Evolutionary conservation across 2,113 vertebrate species (phyloP), one percentile per base, ranked within the genome.

Genomic region (Pandion haliaetus): DNA sequence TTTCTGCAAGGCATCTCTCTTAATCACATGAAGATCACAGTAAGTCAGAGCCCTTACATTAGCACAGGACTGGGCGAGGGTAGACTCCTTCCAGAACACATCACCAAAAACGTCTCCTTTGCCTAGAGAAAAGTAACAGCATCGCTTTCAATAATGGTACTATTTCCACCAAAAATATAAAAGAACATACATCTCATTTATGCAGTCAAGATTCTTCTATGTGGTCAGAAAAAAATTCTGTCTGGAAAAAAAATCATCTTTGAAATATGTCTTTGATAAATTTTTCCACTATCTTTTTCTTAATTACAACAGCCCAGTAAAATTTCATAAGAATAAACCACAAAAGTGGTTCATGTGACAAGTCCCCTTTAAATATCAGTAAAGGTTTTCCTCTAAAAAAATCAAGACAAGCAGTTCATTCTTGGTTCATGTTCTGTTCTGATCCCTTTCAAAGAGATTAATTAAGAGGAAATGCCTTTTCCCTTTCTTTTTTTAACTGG

Each of bases 41-140:
- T 99, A 99, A 74, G 99, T 99, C 97, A 99, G 52, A 61, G 99
- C 99, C 45, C 99, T 98, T 4, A 99, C 99, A 9, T 99, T 99
- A 34, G 99, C 99, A 81, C 99, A 99, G 59, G 99, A 99, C 96
- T 99, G 99, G 34, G 99, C 99, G 9, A 99, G 97, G 5, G 98
- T 99, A 47, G 98, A 98, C 96, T 99, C 99, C 97, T 99, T 99
- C 99, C 99, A 99, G 98, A 99, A 99, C 55, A 99, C 98, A 63
- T 99, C 99, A n/a, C 99, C 99, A 95, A 99, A 99, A 94, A 99
- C 99, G 6, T 99, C 99, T 42, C 99, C 99, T 97, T 99, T 99
- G 95, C 99, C 99, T 99, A 94, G 29, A 74, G 42, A 78, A 92
- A 93, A 94, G 20, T 36, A 94, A 78, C 40, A 90, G 52, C 38